phyloP scores from a whole-genome alignment of 2,113 vertebrate species.

The Fregetta grallaria region DNA sequence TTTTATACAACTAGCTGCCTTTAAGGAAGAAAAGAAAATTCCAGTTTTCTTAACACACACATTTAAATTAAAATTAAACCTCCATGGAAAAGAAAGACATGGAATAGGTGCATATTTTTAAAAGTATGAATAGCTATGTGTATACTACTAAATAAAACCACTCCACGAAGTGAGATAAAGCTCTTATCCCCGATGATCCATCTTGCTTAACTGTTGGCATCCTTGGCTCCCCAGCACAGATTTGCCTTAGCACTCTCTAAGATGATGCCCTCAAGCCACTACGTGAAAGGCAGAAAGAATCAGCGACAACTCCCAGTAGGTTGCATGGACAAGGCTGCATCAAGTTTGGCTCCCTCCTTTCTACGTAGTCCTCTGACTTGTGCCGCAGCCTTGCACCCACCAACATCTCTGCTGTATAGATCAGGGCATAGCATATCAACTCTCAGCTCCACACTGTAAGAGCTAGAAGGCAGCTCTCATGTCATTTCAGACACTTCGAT shows the following conservation, averaged over 20 bases:
- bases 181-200: neutral
- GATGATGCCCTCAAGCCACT: neutral
- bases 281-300: neutral
- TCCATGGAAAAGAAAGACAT: neutral
- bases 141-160: neutral
- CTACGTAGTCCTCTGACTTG: neutral
- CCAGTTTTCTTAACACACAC: neutral
- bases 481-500: neutral
- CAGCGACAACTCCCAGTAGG: neutral
- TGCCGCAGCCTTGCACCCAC: neutral
- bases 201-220: neutral
- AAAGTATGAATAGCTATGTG: neutral
- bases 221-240: neutral
- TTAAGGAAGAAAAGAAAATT: neutral
- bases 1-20: neutral
- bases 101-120: neutral
- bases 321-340: neutral
- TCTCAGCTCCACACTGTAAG: neutral
- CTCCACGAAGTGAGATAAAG: neutral
- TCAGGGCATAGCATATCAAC: neutral
- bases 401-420: neutral
- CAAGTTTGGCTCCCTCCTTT: neutral
- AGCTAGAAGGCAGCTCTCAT: neutral
- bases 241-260: neutral
- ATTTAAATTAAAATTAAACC: neutral